A percentile compares a stretch with the other conserved stretches of the same genome.
These are phyloP conservation scores for Pelochelys cantorii DNA, from an alignment of 2,797 vertebrate genomes.

Conservation along the genomic window DNA sequence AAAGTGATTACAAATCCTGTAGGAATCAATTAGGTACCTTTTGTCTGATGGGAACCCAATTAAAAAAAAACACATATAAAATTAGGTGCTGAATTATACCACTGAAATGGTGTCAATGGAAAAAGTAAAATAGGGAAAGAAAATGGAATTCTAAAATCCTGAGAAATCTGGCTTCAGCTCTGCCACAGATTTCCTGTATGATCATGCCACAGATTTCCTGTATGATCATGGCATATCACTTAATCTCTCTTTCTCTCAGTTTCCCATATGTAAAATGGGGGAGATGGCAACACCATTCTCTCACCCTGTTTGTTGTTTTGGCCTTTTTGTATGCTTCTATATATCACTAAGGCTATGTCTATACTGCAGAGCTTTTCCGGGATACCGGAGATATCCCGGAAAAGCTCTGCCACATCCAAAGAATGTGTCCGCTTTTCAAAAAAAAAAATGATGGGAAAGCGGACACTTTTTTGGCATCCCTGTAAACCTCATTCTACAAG, in stretches of 20 bases:
- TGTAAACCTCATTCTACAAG: too few relatives aligned
- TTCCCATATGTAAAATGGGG: not conserved
- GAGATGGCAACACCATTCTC: not conserved
- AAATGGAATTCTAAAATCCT: not conserved
- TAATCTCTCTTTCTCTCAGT: not conserved
- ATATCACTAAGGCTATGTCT: not conserved
- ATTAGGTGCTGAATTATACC: not conserved
- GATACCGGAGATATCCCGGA: too few relatives aligned
- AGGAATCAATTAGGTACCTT: slow-evolving; percentile 14
- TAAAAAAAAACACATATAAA: slow-evolving; percentile 32
- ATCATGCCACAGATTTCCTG: not conserved
- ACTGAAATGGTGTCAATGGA: not conserved
- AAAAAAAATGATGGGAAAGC: too few relatives aligned
- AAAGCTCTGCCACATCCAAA: too few relatives aligned
- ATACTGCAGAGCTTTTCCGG: too few relatives aligned
- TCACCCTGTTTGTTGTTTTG: not conserved
- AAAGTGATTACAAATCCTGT: not conserved
- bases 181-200: not conserved
- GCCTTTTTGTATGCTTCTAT: not conserved
- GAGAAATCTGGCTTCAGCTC: not conserved
- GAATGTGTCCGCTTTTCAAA: too few relatives aligned
- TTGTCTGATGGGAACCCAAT: not conserved
- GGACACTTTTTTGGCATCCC: too few relatives aligned
- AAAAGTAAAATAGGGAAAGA: not conserved
- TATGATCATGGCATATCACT: not conserved